Conservation (phyloP, 2,113 vertebrate species). For the Microcebus murinus region DNA sequence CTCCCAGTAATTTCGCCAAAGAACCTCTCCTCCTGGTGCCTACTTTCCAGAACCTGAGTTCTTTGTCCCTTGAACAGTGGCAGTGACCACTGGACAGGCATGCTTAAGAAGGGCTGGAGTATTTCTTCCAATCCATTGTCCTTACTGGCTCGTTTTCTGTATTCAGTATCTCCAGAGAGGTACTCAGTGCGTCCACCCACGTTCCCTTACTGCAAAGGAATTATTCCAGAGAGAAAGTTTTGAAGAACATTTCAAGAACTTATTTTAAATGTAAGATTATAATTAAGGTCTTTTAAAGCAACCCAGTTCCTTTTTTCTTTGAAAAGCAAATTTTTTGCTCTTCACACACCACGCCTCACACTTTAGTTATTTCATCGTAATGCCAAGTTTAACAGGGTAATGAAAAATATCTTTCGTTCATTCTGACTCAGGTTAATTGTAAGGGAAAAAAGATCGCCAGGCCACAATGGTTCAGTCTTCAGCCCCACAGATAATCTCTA, state of each 20-base stretch:
- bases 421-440: not conserved
- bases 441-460: not conserved
- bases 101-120: not conserved
- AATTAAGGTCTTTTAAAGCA: not conserved
- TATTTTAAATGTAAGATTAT: not conserved
- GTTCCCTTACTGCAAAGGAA: constrained; percentile 21
- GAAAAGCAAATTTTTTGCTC: not conserved
- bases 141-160: constrained; percentile 7
- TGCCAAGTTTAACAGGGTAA: not conserved
- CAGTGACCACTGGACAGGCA: not conserved
- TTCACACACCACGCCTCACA: not conserved
- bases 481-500: not conserved
- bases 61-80: constrained; percentile 25
- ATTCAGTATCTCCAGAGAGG: not conserved
- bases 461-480: not conserved
- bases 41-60: not conserved
- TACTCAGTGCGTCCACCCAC: not conserved
- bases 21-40: not conserved
- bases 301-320: not conserved
- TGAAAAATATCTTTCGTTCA: not conserved
- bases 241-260: not conserved
- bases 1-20: not conserved
- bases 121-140: not conserved
- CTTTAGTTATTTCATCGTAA: not conserved
- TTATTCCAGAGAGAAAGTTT: not conserved